These are phyloP conservation scores for Coleophora deauratella DNA, from an alignment of 2,888 invertebrate genomes.

Conservation along the genomic window DNA sequence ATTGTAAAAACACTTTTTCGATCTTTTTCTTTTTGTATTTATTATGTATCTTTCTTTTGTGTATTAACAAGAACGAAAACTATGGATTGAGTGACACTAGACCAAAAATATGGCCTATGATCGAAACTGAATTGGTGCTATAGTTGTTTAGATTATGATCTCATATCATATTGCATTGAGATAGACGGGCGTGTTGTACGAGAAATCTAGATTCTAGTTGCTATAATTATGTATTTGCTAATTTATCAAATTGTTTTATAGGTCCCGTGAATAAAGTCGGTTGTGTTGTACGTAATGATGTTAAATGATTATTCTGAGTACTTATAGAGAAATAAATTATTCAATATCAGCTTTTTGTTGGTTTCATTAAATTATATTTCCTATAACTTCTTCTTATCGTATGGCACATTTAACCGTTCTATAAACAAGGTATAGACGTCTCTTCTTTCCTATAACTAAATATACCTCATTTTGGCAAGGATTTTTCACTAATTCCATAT, in stretches of 20 bases:
- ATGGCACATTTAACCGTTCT: no score
- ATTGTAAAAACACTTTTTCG: no score
- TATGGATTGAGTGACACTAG: slow-evolving; percentile 41
- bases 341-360: slow-evolving; percentile 32
- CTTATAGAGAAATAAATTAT: slow-evolving; percentile 64
- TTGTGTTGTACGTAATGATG: slow-evolving; percentile 64
- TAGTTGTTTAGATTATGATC: slow-evolving; percentile 66
- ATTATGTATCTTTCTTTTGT: no score
- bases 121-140: slow-evolving; percentile 71
- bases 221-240: no score
- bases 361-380: slow-evolving; percentile 22
- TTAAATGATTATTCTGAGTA: slow-evolving; percentile 62
- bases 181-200: no score
- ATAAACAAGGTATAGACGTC: no score
- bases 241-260: slow-evolving; percentile 27
- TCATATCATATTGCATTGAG: slow-evolving; percentile 59
- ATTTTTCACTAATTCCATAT: no score
- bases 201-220: no score
- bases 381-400: no score
- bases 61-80: slow-evolving; percentile 16
- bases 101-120: slow-evolving; percentile 71
- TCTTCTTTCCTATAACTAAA: no score
- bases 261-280: slow-evolving; percentile 52
- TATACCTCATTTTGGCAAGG: no score
- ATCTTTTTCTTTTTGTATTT: no score